Base-by-base conservation (phyloP, 2,113 vertebrate genomes). In the Todiramphus chloris region DNA sequence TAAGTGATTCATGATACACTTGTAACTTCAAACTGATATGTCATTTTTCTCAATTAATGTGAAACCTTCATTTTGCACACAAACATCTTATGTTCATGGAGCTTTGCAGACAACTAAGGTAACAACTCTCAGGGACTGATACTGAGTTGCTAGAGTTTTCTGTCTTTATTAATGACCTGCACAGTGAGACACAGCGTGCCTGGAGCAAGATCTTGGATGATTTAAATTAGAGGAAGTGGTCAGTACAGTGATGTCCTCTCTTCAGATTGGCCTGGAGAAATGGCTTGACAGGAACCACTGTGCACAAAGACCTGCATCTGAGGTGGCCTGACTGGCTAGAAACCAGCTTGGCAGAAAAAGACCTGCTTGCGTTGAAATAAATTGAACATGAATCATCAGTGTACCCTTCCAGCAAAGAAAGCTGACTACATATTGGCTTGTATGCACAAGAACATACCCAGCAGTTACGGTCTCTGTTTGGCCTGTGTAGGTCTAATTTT, bases 391-490 rank as follows among this genome's bases (percentile, higher is more conserved):
- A 80, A 7, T 83, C 31, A 30, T 59, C 7, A 5, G 11, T 35
- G 14, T 78, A 46, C 24, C 24, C 44, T 44, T 70, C 12, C 14
- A 74, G 46, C 41, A 63, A 63, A 59, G 64, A n/a, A 44, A 48
- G 14, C 43, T 44, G 13, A 50, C 41, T 3, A 9, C 3, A 0
- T 33, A 28, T 2, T 58, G 16, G 13, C 19, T 74, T 75, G 8
- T 50, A 9, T 10, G 17, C 6, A 10, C 14, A 48, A 21, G 50
- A 59, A 27, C 0, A 0, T 51, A 72, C 25, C 11, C 15, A 60
- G 6, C 4, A 64, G 83, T 24, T 44, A 60, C 7, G 9, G 6
- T 81, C 28, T 90, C 15, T 66, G 9, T 68, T 66, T 72, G 78
- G 44, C 27, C 3, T 1, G 28, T 46, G 11, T 58, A 6, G 68